Conservation (phyloP, 2,888 invertebrate species). For the Magallana nippona region DNA sequence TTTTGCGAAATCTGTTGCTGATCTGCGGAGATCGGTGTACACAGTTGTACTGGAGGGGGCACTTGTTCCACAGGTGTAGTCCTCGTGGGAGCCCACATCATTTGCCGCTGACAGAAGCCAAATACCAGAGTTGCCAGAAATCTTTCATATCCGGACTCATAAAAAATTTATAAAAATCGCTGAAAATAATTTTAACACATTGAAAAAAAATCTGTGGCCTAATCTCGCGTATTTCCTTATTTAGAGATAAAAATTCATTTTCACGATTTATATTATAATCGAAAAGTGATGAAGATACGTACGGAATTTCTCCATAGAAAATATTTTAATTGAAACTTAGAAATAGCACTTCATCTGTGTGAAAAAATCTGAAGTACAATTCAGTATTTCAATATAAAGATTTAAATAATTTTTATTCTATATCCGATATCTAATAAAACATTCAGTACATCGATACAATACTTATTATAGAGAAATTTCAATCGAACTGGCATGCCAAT, state of each 20-base stretch:
- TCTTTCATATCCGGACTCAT: too few relatives aligned
- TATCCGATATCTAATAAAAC: neutral
- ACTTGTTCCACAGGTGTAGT: neutral
- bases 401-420: neutral
- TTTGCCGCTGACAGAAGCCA: neutral
- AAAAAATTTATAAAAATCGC: too few relatives aligned
- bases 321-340: conserved; percentile 9
- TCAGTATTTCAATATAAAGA: neutral
- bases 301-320: neutral
- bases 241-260: neutral
- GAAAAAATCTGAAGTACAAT: neutral
- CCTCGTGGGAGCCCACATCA: neutral
- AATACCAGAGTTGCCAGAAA: neutral
- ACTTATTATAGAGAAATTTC: conserved; percentile 9
- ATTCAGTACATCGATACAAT: neutral
- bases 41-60: conserved; percentile 25
- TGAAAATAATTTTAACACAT: too few relatives aligned
- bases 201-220: too few relatives aligned
- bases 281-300: neutral
- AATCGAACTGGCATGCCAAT: neutral
- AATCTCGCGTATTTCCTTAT: too few relatives aligned
- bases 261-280: neutral
- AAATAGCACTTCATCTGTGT: neutral
- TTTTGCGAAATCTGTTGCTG: conserved; percentile 23
- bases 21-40: conserved; percentile 8